phyloP scores from a whole-genome alignment of 1,140 invertebrate genomes.

The Calliphora vicina region DNA sequence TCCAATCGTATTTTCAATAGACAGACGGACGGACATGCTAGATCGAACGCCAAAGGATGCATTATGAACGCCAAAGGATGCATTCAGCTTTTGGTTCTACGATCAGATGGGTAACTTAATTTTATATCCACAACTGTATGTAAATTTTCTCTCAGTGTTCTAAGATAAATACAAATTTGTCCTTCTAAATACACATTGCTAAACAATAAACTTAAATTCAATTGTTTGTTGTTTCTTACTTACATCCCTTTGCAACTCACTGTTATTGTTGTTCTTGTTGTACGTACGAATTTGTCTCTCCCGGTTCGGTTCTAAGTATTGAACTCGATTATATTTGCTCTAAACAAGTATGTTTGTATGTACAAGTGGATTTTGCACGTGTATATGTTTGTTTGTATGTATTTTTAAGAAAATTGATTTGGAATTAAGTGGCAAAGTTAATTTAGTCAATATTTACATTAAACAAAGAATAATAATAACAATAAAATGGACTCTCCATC shows the following conservation, averaged over 20 bases:
- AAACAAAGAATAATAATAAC: slow-evolving; percentile 1
- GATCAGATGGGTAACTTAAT: no score
- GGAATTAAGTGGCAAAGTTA: slow-evolving; percentile 1
- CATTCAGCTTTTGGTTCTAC: no score
- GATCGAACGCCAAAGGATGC: no score
- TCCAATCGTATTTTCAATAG: no score
- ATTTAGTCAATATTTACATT: slow-evolving; percentile 14
- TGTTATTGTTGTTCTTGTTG: neutral
- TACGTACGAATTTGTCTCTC: neutral
- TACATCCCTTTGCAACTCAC: neutral
- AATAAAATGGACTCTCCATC: neutral
- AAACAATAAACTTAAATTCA: slow-evolving; percentile 7
- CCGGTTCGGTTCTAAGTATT: neutral
- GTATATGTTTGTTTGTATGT: neutral
- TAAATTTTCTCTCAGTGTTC: neutral
- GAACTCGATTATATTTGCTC: neutral
- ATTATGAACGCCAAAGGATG: no score
- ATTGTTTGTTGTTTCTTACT: neutral
- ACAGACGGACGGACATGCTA: no score
- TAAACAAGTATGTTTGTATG: neutral
- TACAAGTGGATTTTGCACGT: no score
- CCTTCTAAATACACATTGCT: neutral
- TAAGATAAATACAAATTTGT: neutral
- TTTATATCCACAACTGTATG: no score
- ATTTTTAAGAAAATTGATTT: neutral